Evolutionary conservation across 2,113 vertebrate genomes (phyloP).

Genomic region (Pseudolaguvia tuberculata): DNA sequence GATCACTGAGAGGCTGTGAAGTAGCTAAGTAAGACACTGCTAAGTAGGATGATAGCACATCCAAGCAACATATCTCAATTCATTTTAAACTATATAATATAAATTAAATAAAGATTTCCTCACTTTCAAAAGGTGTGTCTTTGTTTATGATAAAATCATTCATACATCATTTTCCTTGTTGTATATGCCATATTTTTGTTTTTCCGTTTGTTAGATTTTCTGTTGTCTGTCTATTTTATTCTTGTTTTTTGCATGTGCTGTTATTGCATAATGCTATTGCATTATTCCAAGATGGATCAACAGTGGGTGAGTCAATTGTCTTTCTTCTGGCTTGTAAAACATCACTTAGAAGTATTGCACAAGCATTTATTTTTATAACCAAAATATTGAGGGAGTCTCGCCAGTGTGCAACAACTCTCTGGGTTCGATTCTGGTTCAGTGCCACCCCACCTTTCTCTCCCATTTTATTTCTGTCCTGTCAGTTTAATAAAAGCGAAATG

Average conservation of each 20-base stretch:
- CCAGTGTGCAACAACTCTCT: no score
- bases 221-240: constrained; percentile 11
- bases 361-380: background rate
- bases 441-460: no score
- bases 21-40: background rate
- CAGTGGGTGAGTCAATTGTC: constrained; percentile 89
- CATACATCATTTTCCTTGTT: background rate
- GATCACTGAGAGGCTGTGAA: background rate
- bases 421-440: no score
- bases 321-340: background rate
- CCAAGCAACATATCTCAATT: no score
- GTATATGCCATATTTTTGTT: background rate
- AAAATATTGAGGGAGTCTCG: background rate
- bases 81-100: no score
- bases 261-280: constrained; percentile 65
- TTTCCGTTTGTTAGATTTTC: background rate
- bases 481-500: no score
- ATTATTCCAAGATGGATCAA: constrained; percentile 76
- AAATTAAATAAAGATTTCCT: background rate
- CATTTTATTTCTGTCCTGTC: no score
- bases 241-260: constrained; percentile 46
- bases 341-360: background rate
- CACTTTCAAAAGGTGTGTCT: no score
- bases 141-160: no score
- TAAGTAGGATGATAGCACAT: background rate